A percentile compares a stretch with the other conserved stretches of the same genome.
These are phyloP conservation scores for Ictidomys tridecemlineatus DNA, from an alignment of 2,113 vertebrate genomes.

Conservation along the genomic window DNA sequence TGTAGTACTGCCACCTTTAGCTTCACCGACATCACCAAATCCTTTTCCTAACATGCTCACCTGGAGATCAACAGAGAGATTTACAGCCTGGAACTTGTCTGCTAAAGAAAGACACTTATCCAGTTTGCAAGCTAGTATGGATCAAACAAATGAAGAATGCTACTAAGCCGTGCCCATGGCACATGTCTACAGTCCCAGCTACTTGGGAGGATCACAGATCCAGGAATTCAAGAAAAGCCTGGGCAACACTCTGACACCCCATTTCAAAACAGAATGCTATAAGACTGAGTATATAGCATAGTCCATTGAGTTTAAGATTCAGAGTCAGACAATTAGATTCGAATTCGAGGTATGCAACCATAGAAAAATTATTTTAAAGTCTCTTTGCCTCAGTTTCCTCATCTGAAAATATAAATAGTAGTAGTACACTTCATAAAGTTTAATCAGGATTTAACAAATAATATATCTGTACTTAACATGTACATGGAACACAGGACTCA, in stretches of 20 bases:
- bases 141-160: neutral
- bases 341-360: neutral
- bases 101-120: neutral
- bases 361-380: neutral
- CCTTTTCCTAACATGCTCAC: slow-evolving; percentile 97
- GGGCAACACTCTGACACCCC: neutral
- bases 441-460: neutral
- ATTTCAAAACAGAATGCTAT: neutral
- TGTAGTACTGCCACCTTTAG: slow-evolving; percentile 93
- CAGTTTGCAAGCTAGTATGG: neutral
- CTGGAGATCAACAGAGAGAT: slow-evolving; percentile 85
- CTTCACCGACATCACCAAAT: slow-evolving; percentile 95
- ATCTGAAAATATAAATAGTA: slow-evolving; percentile 27
- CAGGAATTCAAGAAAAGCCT: neutral
- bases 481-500: neutral
- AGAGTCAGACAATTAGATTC: neutral
- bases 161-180: neutral
- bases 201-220: neutral
- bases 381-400: slow-evolving; percentile 27
- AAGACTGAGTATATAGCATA: neutral
- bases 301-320: neutral
- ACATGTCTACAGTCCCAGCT: neutral
- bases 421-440: neutral
- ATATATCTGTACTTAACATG: neutral
- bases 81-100: neutral